phyloP scores from a whole-genome alignment of 2,113 vertebrate genomes.

The Tichodroma muraria region DNA sequence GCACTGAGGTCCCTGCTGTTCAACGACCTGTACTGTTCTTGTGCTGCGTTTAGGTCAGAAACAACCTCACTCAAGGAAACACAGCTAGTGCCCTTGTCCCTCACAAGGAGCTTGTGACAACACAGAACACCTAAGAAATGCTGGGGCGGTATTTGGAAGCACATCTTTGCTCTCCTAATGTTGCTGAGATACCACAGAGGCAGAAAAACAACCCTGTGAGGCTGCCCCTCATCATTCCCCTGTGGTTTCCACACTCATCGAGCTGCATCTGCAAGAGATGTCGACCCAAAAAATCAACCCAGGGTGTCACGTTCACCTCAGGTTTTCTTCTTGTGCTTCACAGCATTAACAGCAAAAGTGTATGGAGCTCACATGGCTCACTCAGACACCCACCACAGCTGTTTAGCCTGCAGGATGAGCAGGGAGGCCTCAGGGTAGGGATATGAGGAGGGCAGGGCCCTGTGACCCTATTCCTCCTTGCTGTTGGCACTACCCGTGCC shows the following conservation, averaged over 20 bases:
- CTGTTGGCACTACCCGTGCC: accelerated
- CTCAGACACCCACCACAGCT: background rate
- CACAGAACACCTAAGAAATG: background rate
- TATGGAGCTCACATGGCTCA: accelerated
- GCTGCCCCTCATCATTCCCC: background rate
- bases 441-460: background rate
- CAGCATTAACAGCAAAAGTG: background rate
- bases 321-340: background rate
- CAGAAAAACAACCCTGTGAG: background rate
- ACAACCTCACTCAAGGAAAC: background rate
- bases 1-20: accelerated
- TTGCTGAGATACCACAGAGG: background rate
- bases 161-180: background rate
- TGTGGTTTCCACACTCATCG: background rate
- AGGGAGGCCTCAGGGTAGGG: background rate
- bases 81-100: accelerated
- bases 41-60: background rate
- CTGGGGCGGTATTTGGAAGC: background rate
- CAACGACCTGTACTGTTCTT: background rate
- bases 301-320: background rate
- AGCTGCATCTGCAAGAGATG: accelerated
- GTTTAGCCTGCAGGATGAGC: background rate
- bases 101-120: background rate
- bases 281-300: background rate
- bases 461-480: background rate